Evolutionary conservation across 2,113 vertebrate genomes (phyloP).

Genomic region (Pygoscelis antarcticus): DNA sequence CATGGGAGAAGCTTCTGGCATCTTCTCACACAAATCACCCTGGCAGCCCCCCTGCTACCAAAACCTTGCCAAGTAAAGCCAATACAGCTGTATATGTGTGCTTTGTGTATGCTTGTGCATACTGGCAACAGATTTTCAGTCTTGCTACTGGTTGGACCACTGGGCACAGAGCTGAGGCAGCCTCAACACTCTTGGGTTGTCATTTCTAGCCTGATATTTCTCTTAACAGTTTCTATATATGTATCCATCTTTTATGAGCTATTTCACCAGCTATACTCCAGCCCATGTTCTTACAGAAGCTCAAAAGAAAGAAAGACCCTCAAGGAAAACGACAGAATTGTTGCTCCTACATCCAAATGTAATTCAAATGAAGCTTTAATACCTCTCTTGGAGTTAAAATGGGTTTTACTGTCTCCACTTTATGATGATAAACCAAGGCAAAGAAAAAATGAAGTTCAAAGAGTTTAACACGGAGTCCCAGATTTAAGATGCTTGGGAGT

Average conservation of each 20-base stretch:
- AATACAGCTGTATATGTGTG: not conserved
- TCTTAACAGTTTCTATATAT: not conserved
- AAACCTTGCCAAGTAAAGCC: not conserved
- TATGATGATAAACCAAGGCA: not conserved
- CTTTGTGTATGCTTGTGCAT: not conserved
- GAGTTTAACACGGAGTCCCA: not conserved
- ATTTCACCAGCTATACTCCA: not conserved
- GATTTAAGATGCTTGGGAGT: not conserved
- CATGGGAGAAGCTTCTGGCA: not conserved
- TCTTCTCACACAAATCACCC: not conserved
- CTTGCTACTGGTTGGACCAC: not conserved
- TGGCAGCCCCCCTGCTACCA: not conserved
- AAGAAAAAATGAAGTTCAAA: not conserved
- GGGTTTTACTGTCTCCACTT: not conserved
- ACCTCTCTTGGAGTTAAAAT: not conserved
- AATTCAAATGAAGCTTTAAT: not conserved
- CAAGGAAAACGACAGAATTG: not conserved
- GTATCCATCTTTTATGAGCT: not conserved
- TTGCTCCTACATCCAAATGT: not conserved
- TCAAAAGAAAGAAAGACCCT: not conserved
- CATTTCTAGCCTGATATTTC: not conserved
- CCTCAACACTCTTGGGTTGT: not conserved
- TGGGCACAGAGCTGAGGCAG: not conserved
- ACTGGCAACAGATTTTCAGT: not conserved
- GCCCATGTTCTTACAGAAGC: not conserved